phyloP scores from a whole-genome alignment of 2,888 invertebrate genomes.

The Notodonta ziczac region DNA sequence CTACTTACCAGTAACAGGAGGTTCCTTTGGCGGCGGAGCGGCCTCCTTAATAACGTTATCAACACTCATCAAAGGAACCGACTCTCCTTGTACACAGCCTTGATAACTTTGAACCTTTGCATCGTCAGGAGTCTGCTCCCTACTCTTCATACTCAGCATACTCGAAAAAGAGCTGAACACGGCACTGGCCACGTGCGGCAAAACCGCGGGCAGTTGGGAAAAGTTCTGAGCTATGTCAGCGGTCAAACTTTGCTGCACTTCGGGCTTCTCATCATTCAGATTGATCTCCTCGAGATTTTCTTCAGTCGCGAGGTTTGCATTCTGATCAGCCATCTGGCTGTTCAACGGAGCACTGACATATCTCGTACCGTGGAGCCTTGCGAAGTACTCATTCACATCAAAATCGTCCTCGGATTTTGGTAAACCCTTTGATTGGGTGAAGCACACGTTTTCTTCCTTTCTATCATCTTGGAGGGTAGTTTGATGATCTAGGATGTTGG shows the following conservation, averaged over 20 bases:
- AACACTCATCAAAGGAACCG: constrained; percentile 50
- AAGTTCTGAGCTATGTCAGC: constrained; percentile 82
- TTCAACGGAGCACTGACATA: constrained; percentile 76
- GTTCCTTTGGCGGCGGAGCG: constrained; percentile 70
- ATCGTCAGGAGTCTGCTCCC: constrained; percentile 67
- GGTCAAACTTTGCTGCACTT: constrained; percentile 67
- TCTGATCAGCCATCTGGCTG: constrained; percentile 72
- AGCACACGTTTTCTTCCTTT: constrained; percentile 19
- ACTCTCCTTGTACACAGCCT: constrained; percentile 31
- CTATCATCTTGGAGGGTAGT: constrained; percentile 14
- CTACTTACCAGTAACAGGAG: constrained; percentile 63
- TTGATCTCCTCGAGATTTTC: constrained; percentile 77
- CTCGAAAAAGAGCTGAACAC: constrained; percentile 86
- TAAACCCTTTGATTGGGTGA: constrained; percentile 55
- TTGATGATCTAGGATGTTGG: constrained; percentile 24
- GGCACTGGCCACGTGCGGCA: constrained; percentile 86
- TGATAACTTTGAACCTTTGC: background rate
- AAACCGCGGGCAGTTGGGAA: constrained; percentile 84
- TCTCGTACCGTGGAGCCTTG: constrained; percentile 72
- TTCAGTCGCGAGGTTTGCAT: constrained; percentile 73
- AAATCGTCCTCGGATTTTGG: constrained; percentile 72
- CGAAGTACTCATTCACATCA: constrained; percentile 79
- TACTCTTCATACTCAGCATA: constrained; percentile 72
- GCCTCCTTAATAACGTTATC: constrained; percentile 53
- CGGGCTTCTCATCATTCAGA: constrained; percentile 60